Evolutionary conservation across 2,888 invertebrate species (phyloP).

Genomic region (Caenorhabditis sp.): DNA sequence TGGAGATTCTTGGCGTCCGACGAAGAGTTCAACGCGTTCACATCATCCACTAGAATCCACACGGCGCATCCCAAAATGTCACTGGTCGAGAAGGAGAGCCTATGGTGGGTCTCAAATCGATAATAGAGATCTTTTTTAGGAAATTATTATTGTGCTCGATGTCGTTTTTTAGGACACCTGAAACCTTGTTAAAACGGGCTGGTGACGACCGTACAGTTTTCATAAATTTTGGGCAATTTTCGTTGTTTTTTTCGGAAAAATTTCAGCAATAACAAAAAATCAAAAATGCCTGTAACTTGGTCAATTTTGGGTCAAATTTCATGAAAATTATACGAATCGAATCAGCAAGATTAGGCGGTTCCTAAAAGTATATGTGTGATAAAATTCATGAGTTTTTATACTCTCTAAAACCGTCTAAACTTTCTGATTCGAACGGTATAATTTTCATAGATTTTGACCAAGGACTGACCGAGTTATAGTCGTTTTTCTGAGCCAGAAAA

Average conservation of each 20-base stretch:
- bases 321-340: background rate
- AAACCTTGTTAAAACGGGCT: too few relatives aligned
- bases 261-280: background rate
- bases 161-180: too few relatives aligned
- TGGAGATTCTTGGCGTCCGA: slow-evolving; percentile 71
- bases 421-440: background rate
- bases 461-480: background rate
- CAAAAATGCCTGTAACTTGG: background rate
- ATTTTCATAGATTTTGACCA: background rate
- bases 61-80: slow-evolving; percentile 52
- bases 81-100: slow-evolving; percentile 54
- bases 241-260: too few relatives aligned
- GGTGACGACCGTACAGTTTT: too few relatives aligned
- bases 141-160: too few relatives aligned
- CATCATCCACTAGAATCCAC: slow-evolving; percentile 52
- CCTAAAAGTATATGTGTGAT: background rate
- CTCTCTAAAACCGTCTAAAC: background rate
- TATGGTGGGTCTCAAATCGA: slow-evolving; percentile 57
- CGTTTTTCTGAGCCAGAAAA: background rate
- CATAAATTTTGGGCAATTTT: too few relatives aligned
- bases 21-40: slow-evolving; percentile 67
- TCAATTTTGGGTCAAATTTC: background rate
- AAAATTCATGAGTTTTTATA: slow-evolving; percentile 7
- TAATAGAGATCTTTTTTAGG: too few relatives aligned
- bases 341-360: background rate